Evolutionary conservation across 2,888 invertebrate species (phyloP).

Genomic region (Lasiommata megera): DNA sequence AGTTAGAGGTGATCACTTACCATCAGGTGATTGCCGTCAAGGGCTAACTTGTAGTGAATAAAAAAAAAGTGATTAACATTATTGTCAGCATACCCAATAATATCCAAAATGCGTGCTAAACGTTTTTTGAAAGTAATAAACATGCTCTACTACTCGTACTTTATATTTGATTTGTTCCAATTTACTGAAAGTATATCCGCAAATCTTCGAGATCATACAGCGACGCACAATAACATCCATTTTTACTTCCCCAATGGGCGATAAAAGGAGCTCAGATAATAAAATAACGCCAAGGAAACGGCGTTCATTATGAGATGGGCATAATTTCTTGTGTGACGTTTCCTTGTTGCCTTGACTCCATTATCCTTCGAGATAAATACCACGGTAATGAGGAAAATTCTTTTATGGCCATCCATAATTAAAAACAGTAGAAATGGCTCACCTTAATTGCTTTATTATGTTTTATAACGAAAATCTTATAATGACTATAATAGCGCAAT

Average conservation of each 20-base stretch:
- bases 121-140: too few species aligned
- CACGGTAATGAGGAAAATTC: conserved; percentile 14
- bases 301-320: conserved; percentile 24
- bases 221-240: conserved; percentile 2
- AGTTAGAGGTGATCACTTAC: too few species aligned
- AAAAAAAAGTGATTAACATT: too few species aligned
- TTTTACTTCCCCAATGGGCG: conserved; percentile 1
- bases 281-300: conserved; percentile 26
- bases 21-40: too few species aligned
- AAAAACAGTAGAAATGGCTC: conserved; percentile 8
- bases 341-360: conserved; percentile 21
- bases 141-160: too few species aligned
- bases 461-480: too few species aligned
- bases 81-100: too few species aligned
- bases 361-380: conserved; percentile 24
- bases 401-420: conserved; percentile 14
- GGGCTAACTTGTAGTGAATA: too few species aligned
- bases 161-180: background rate
- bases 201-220: background rate
- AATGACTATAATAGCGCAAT: too few species aligned
- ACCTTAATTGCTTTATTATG: conserved; percentile 7
- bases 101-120: too few species aligned
- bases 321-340: conserved; percentile 24
- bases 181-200: background rate
- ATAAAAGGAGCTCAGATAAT: conserved; percentile 22